Evolutionary conservation across 2,797 vertebrate genomes (phyloP), one percentile per base, ranked within the genome.

Genomic region (Podargus strigoides): DNA sequence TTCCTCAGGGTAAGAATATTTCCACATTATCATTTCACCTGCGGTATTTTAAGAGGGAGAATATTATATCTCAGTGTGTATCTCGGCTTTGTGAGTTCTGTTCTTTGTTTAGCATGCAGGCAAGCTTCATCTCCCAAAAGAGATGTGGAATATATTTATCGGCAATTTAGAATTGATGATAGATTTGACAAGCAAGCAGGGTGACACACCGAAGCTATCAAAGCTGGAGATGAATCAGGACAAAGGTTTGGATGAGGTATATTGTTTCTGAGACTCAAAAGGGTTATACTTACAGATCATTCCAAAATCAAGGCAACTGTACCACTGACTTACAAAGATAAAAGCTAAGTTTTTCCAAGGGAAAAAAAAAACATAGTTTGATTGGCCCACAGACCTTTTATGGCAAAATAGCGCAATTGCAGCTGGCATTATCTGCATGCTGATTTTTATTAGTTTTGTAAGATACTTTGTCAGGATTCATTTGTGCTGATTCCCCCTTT

Each of bases 1-100:
- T 97, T 97, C 96, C 73, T 97, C 95, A 30, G 98, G 97, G 98
- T 98, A 98, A 98, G 97, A 97, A 75, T 93, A 79, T 96, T 97
- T 98, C 90, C 92, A 46, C 91, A 42, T 96, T 96, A 81, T 91
- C 87, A 30, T 95, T 97, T 58, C 90, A 87, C 87, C 84, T 96
- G 94, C 14, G 16, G 68, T 93, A 85, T 95, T 96, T 95, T 90
- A 77, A 88, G 81, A 76, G 69, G 41, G 73, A 94, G 82, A 66
- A 81, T 89, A 60, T 92, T 94, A 22, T 77, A 62, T 95, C 86
- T 84, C 11, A 6, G n/a, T 63, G 2, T 89, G 63, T 94, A 66
- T 91, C 37, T 81, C 23, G 3, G 77, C 91, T 94, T 92, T 89
- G 82, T 89, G 80, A 76, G 34, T 87, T 82, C 66, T 82, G 24